These are phyloP conservation scores for Syngnathus rostellatus DNA, from an alignment of 2,797 vertebrate genomes.

Conservation along the genomic window DNA sequence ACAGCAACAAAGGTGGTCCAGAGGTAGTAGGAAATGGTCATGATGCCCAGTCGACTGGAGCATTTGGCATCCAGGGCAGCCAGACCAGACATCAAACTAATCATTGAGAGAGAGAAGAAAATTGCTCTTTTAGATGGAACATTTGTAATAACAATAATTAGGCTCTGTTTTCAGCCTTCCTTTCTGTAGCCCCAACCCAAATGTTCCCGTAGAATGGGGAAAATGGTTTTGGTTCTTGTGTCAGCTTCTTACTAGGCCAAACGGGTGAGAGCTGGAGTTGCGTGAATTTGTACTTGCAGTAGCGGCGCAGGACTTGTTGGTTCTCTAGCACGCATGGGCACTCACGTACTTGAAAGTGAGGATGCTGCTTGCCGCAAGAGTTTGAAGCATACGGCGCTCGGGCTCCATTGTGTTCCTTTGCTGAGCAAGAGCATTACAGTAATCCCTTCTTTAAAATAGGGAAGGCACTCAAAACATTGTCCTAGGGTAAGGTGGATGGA, in stretches of 20 bases:
- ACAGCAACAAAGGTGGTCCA: constrained; percentile 98
- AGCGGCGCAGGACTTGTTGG: too few relatives aligned
- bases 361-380: constrained; percentile 27
- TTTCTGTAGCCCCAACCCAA: too few relatives aligned
- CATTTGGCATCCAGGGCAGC: constrained; percentile 95
- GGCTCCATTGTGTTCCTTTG: constrained; percentile 40
- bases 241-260: too few relatives aligned
- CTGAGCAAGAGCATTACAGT: constrained; percentile 59
- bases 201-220: too few relatives aligned
- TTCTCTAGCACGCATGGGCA: too few relatives aligned
- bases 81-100: constrained; percentile 92
- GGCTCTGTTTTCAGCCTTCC: too few relatives aligned
- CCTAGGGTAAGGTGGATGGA: background rate
- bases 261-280: too few relatives aligned
- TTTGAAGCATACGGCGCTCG: constrained; percentile 65
- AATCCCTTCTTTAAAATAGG: constrained; percentile 59
- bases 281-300: too few relatives aligned
- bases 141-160: too few relatives aligned
- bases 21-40: constrained; percentile 95
- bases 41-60: constrained; percentile 91
- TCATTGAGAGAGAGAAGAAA: constrained; percentile 1
- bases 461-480: constrained; percentile 28
- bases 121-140: too few relatives aligned
- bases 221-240: too few relatives aligned
- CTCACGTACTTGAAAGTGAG: too few relatives aligned